These are phyloP conservation scores for Tenthredo scrophulariae DNA, from an alignment of 2,888 invertebrate species.

Conservation along the genomic window DNA sequence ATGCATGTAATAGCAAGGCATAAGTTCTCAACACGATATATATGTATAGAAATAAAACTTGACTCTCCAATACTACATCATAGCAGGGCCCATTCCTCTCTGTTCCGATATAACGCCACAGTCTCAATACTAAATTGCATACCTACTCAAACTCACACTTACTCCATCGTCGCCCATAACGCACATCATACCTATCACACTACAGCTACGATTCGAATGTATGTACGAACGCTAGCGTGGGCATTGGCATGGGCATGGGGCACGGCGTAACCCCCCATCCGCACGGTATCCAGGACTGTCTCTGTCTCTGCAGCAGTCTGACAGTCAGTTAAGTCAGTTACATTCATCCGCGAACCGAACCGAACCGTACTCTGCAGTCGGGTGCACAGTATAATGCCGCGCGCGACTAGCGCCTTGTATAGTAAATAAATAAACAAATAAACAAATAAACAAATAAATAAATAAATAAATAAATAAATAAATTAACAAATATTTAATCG, in stretches of 20 bases:
- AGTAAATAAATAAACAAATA: neutral
- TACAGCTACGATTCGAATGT: neutral
- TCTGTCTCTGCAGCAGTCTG: constrained; percentile 63
- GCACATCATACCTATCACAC: neutral
- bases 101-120: neutral
- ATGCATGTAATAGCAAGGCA: neutral
- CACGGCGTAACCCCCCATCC: constrained; percentile 19
- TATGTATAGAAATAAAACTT: neutral
- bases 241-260: constrained; percentile 18
- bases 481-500: neutral
- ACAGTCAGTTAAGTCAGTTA: constrained; percentile 69
- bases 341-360: constrained; percentile 59
- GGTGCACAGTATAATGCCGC: neutral
- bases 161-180: neutral
- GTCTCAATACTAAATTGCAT: neutral
- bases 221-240: neutral
- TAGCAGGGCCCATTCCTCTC: neutral
- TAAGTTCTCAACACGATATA: neutral
- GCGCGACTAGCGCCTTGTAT: neutral
- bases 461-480: neutral
- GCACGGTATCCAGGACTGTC: constrained; percentile 54
- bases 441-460: too few species aligned
- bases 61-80: neutral
- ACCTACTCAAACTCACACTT: neutral
- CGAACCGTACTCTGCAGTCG: neutral